Percentiles rank a stretch among this genome's conserved stretches.
These are phyloP conservation scores for Tipula confusa DNA, from an alignment of 2,888 invertebrate species.

Conservation along the genomic window DNA sequence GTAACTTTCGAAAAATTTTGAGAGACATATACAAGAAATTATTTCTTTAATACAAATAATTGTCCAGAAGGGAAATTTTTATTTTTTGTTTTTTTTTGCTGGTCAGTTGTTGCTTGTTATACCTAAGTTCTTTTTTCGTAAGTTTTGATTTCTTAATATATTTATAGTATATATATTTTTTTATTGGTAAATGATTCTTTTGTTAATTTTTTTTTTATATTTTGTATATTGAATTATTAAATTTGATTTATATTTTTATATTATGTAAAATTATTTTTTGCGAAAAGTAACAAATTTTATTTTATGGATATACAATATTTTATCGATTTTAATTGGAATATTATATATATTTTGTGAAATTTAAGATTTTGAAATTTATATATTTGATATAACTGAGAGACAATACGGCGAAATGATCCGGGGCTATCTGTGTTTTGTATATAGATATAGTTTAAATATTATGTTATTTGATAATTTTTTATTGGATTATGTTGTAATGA, in stretches of 20 bases:
- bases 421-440: background rate
- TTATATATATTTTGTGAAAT: background rate
- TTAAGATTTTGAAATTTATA: background rate
- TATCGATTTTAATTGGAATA: background rate
- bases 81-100: background rate
- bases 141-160: constrained; percentile 9
- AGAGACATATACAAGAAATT: background rate
- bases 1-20: constrained; percentile 25
- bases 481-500: background rate
- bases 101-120: background rate
- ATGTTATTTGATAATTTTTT: background rate
- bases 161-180: too few relatives aligned
- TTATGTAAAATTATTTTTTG: background rate
- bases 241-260: constrained; percentile 17
- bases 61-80: background rate
- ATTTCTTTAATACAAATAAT: constrained; percentile 16
- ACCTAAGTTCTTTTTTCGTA: constrained; percentile 15
- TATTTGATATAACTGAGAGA: too few relatives aligned
- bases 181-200: constrained; percentile 3
- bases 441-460: background rate
- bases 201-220: background rate
- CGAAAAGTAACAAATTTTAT: background rate
- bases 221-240: constrained; percentile 16
- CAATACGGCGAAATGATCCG: background rate
- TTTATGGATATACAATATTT: background rate